Conservation (phyloP, 2,888 invertebrate genomes). For the Idaea biselata region DNA sequence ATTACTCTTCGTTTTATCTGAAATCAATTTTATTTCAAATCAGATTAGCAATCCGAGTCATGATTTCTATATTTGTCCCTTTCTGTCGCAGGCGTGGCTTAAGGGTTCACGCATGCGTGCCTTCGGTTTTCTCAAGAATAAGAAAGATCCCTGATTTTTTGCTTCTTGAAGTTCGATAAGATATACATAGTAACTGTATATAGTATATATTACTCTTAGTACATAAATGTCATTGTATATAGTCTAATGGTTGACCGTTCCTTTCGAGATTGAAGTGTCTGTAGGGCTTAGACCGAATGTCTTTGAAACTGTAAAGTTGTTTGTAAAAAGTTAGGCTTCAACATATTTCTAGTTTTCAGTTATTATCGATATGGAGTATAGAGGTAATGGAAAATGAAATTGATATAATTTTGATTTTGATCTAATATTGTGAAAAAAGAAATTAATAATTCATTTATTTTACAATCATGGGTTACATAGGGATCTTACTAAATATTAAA, state of each 20-base stretch:
- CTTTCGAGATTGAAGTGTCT: not conserved
- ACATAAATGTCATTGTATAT: conserved; percentile 41
- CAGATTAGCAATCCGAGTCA: conserved; percentile 46
- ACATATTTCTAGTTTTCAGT: too few species aligned
- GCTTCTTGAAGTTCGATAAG: conserved; percentile 35
- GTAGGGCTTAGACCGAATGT: not conserved
- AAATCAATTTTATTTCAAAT: conserved; percentile 62
- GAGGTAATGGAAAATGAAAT: too few species aligned
- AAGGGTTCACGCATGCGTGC: conserved; percentile 61
- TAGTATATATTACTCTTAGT: conserved; percentile 37
- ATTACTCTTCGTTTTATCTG: conserved; percentile 55
- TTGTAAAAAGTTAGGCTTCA: too few species aligned
- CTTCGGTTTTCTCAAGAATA: conserved; percentile 65
- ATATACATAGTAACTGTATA: conserved; percentile 44
- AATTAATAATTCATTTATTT: too few species aligned
- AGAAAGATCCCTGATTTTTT: conserved; percentile 69
- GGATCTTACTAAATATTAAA: too few species aligned
- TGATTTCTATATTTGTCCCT: conserved; percentile 57
- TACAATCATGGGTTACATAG: too few species aligned
- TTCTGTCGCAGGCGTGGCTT: conserved; percentile 65
- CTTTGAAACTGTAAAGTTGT: not conserved
- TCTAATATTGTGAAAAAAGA: too few species aligned
- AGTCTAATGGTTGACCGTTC: conserved; percentile 13
- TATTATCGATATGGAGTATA: too few species aligned
- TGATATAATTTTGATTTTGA: too few species aligned